Evolutionary conservation across 2,113 vertebrate species (phyloP).

Genomic region (Oriolus oriolus): DNA sequence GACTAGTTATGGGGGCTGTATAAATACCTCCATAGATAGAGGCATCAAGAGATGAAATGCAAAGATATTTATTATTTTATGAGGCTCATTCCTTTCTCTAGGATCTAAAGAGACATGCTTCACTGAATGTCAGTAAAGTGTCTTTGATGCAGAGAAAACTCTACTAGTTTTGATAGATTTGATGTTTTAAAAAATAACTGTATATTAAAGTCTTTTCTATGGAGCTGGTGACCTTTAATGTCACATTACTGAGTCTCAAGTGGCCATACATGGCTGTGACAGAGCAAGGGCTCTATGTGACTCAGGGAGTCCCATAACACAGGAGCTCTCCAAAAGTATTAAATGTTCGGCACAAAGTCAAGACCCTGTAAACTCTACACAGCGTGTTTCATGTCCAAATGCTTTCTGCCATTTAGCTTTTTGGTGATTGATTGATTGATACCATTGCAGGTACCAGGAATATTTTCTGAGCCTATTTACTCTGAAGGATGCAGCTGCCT

Average conservation of each 20-base stretch:
- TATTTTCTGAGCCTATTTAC: background rate
- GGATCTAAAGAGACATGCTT: background rate
- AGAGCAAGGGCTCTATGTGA: background rate
- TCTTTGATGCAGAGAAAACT: background rate
- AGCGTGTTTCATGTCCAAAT: background rate
- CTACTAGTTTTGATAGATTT: background rate
- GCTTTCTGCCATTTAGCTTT: background rate
- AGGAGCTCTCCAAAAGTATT: background rate
- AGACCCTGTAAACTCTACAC: background rate
- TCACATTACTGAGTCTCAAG: background rate
- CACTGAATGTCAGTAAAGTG: background rate
- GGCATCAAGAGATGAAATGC: conserved; percentile 18
- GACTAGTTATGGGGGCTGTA: background rate
- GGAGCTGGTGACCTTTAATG: background rate
- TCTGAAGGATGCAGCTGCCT: background rate
- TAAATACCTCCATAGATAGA: conserved; percentile 48
- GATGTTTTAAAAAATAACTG: background rate
- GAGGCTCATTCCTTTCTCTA: background rate
- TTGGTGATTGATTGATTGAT: background rate
- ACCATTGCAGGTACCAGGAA: background rate
- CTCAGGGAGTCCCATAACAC: background rate
- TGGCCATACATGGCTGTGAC: conserved; percentile 5
- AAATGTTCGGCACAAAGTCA: background rate
- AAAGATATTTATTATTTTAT: conserved; percentile 42
- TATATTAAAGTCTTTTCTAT: background rate